phyloP scores from a whole-genome alignment of 2,888 invertebrate genomes.

The Therioaphis trifolii region DNA sequence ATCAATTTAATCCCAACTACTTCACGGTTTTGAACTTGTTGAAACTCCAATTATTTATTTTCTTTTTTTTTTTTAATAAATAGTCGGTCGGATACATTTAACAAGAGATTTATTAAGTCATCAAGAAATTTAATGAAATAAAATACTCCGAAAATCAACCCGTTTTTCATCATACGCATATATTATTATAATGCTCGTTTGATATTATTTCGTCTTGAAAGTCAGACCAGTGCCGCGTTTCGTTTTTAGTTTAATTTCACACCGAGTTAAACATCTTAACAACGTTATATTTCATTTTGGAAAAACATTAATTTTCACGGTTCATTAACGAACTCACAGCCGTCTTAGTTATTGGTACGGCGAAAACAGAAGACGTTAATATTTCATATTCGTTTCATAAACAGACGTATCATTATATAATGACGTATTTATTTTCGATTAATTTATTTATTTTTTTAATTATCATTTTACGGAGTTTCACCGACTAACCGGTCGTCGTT shows the following conservation, averaged over 20 bases:
- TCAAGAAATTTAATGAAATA: not conserved
- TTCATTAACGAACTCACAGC: conserved; percentile 28
- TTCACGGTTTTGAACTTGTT: no score
- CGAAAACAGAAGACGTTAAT: not conserved
- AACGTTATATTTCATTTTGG: conserved; percentile 8
- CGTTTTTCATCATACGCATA: no score
- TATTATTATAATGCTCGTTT: not conserved
- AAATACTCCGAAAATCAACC: not conserved
- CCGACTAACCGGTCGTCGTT: no score
- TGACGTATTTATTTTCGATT: not conserved
- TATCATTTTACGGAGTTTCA: no score
- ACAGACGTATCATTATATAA: not conserved
- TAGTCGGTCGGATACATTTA: not conserved
- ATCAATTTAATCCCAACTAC: no score
- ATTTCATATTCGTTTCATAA: conserved; percentile 25
- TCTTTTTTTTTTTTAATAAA: not conserved
- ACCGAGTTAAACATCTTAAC: conserved; percentile 38
- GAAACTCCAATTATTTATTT: no score
- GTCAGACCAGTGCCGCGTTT: not conserved
- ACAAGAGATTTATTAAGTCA: not conserved
- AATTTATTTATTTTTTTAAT: not conserved
- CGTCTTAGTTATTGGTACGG: not conserved
- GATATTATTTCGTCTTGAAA: not conserved
- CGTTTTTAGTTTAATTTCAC: conserved; percentile 47
- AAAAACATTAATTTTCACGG: conserved; percentile 26